Percentiles rank a stretch among this genome's conserved stretches.
phyloP scores from a whole-genome alignment of 2,888 invertebrate species.

The Dendrolimus houi region DNA sequence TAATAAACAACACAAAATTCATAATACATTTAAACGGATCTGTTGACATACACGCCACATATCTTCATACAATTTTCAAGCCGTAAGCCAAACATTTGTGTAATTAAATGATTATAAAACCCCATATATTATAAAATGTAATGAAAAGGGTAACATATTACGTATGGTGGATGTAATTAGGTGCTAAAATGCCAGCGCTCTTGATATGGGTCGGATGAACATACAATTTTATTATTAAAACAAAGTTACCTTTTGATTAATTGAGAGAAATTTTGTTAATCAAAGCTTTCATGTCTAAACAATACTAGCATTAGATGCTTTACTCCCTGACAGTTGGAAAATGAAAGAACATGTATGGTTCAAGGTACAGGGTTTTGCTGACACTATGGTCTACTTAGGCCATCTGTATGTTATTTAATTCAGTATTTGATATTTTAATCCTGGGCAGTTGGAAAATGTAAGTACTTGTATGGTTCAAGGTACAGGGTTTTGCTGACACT shows the following conservation, averaged over 20 bases:
- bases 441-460: too few species aligned
- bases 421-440: too few species aligned
- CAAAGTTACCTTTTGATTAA: background rate
- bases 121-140: background rate
- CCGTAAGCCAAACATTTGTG: background rate
- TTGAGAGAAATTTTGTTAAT: background rate
- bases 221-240: background rate
- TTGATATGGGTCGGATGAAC: constrained; percentile 3
- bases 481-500: too few species aligned
- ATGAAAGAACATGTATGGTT: too few species aligned
- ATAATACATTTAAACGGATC: background rate
- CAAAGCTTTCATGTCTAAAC: too few species aligned
- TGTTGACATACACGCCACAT: background rate
- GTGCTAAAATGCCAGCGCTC: constrained; percentile 1
- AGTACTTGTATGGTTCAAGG: too few species aligned
- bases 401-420: too few species aligned
- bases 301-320: too few species aligned
- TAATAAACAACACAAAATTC: too few species aligned
- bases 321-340: too few species aligned
- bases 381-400: too few species aligned
- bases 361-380: too few species aligned
- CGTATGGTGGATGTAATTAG: background rate
- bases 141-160: background rate
- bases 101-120: background rate
- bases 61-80: background rate